Conservation (phyloP, 2,888 invertebrate species). For the Eumacrocentrus americanus region DNA sequence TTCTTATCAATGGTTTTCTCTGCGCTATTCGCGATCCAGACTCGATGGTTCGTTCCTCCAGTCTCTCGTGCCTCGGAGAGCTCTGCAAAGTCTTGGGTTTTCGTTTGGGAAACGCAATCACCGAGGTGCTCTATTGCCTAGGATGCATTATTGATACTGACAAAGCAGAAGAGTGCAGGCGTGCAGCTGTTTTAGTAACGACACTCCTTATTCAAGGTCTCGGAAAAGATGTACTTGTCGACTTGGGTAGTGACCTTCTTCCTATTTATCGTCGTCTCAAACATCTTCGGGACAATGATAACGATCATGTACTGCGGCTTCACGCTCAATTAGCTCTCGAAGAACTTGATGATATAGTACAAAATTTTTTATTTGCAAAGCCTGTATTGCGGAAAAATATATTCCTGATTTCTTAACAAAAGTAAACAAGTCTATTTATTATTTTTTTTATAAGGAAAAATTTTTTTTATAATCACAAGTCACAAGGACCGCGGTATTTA, state of each 20-base stretch:
- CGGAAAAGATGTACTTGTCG: constrained; percentile 71
- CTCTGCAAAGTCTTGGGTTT: constrained; percentile 77
- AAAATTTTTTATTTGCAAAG: constrained; percentile 67
- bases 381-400: constrained; percentile 68
- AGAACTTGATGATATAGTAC: constrained; percentile 75
- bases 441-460: too few species aligned
- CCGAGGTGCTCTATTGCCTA: constrained; percentile 78
- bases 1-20: constrained; percentile 75
- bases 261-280: constrained; percentile 76
- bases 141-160: constrained; percentile 74
- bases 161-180: constrained; percentile 73
- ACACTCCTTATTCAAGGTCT: constrained; percentile 77
- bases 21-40: constrained; percentile 74
- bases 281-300: constrained; percentile 69
- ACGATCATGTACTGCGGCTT: constrained; percentile 71
- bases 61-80: constrained; percentile 84
- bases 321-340: constrained; percentile 81
- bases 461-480: too few species aligned
- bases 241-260: constrained; percentile 71
- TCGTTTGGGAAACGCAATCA: constrained; percentile 73
- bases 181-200: constrained; percentile 81
- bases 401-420: constrained; percentile 32
- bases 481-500: too few species aligned
- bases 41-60: constrained; percentile 77
- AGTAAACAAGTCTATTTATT: too few species aligned